Evolutionary conservation across 2,888 invertebrate species (phyloP), one percentile per base, ranked within the genome.

Genomic region (Willowsia nigromaculata): DNA sequence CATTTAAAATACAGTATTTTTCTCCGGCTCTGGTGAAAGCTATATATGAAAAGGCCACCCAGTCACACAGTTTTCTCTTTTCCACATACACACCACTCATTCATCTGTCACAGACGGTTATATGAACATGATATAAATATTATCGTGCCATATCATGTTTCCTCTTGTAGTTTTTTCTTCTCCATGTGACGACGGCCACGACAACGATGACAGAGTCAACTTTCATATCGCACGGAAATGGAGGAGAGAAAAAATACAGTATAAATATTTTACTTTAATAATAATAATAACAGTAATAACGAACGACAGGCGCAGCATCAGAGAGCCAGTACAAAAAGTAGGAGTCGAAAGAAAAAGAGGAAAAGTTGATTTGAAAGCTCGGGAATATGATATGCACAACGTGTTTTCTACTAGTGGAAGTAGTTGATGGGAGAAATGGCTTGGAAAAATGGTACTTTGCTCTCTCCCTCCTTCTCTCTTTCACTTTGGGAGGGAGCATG

Each of bases 161-260:
- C 71, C 71, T 22, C 37, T 13, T n/a, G 18, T 18, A 27, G 2
- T 37, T 13, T 37, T 68, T 33, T 68, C 11, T 62, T 62, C 13
- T 5, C 56, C 22, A 11, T 56, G 22, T 56, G 22, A 11, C 22
- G 11, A 62, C 7, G 56, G 13, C 56, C 9, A 30, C 22, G 62
- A 68, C 33, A 11, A 43, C 11, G 43, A 71, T 71, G 71, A 71
- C 71, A 71, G 71, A 71, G 43, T 71, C 71, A 71, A 43, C 43
- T 71, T 71, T 71, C 71, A 71, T 71, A 71, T 71, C 71, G 71
- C 22, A 43, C 22, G 27, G 43, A 43, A 25, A 25, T 25, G 22
- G n/a, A 13, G 43, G 22, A 25, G 43, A 15, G 43, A 13, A 25
- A 25, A 15, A 71, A 40, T 43, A 71, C 9, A 18, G 30, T 43